These are phyloP conservation scores for Amphimallon solstitiale DNA, from an alignment of 2,888 invertebrate species.

Conservation along the genomic window DNA sequence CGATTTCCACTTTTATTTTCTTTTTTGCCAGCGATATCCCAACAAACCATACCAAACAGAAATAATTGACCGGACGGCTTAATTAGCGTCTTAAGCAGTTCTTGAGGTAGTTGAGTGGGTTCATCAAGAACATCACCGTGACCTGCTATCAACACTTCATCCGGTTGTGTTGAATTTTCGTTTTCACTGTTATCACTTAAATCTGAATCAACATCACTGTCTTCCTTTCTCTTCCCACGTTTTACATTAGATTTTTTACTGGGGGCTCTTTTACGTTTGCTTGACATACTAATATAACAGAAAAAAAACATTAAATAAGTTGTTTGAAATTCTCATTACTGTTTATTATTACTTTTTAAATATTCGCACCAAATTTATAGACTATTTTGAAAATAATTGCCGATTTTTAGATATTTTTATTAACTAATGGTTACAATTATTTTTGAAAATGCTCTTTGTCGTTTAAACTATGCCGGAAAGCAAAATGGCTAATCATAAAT, in stretches of 20 bases:
- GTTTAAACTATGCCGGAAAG: conserved; percentile 41
- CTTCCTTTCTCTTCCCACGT: conserved; percentile 59
- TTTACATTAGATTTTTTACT: conserved; percentile 56
- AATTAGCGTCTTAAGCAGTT: conserved; percentile 71
- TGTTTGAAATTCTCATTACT: neutral
- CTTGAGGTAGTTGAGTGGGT: conserved; percentile 73
- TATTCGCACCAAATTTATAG: neutral
- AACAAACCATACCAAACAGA: conserved; percentile 88
- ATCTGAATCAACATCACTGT: conserved; percentile 62
- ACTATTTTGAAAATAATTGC: neutral
- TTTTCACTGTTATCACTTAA: conserved; percentile 60
- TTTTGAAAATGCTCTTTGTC: conserved; percentile 12
- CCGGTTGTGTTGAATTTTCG: conserved; percentile 62
- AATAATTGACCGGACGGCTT: conserved; percentile 79
- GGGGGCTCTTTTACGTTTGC: conserved; percentile 60
- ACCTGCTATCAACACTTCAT: conserved; percentile 67
- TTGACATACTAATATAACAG: conserved; percentile 51
- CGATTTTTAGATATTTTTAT: neutral
- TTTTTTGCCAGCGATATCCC: conserved; percentile 84
- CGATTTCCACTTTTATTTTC: conserved; percentile 75
- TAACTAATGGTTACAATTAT: neutral
- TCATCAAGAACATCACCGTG: conserved; percentile 68
- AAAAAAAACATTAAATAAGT: conserved; percentile 14
- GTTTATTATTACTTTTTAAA: conserved; percentile 11
- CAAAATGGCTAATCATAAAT: conserved; percentile 56